A percentile compares a stretch with the other conserved stretches of the same genome.
phyloP scores from a whole-genome alignment of 2,888 invertebrate species.

The Caradrina clavipalpis region DNA sequence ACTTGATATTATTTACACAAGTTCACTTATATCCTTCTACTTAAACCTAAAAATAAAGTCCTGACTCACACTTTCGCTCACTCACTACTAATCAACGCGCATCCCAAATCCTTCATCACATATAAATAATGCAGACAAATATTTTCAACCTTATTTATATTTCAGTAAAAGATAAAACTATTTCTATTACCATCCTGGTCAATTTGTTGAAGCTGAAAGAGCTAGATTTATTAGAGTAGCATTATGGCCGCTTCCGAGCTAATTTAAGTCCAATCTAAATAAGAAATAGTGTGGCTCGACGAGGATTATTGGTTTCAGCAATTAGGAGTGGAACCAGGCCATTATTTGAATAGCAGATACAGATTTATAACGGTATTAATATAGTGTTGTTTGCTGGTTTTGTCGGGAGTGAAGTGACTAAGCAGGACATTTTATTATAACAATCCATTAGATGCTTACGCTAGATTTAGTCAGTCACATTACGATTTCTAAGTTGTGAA shows the following conservation, averaged over 20 bases:
- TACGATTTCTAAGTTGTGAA: no score
- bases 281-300: not conserved
- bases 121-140: no score
- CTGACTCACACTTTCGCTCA: no score
- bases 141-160: no score
- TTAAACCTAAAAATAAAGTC: no score
- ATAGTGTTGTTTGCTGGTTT: not conserved
- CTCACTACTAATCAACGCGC: no score
- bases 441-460: no score
- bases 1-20: no score
- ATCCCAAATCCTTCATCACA: no score
- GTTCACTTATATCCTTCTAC: no score
- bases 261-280: slow-evolving; percentile 12
- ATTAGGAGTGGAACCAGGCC: slow-evolving; percentile 19
- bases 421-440: no score
- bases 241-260: not conserved
- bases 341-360: slow-evolving; percentile 24
- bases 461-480: no score
- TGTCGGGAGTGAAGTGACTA: not conserved
- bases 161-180: not conserved
- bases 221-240: slow-evolving; percentile 4
- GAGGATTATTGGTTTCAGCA: slow-evolving; percentile 19
- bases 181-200: not conserved
- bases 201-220: slow-evolving; percentile 6
- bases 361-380: not conserved